These are phyloP conservation scores for Laterallus jamaicensis DNA, from an alignment of 2,113 vertebrate species.

Conservation along the genomic window DNA sequence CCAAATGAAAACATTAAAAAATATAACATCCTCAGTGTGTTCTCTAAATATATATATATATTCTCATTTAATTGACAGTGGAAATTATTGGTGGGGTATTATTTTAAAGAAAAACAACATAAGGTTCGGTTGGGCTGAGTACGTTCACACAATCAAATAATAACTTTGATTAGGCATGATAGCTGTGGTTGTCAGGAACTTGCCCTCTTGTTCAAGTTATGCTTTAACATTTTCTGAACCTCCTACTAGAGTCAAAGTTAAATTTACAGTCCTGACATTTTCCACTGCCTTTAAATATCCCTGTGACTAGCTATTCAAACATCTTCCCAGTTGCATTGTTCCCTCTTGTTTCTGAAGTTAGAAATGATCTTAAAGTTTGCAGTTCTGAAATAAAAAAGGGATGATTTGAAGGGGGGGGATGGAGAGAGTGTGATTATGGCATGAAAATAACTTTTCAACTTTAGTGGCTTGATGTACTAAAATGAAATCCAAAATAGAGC, in stretches of 20 bases:
- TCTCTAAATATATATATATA: neutral
- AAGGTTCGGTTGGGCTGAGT: neutral
- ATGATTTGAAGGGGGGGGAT: neutral
- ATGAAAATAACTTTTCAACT: neutral
- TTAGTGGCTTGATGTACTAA: neutral
- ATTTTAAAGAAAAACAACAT: conserved; percentile 28
- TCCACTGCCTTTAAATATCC: conserved; percentile 53
- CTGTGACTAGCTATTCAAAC: conserved; percentile 44
- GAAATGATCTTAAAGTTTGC: conserved; percentile 40
- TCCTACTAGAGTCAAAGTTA: conserved; percentile 46
- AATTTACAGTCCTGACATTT: conserved; percentile 70
- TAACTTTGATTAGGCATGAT: conserved; percentile 19
- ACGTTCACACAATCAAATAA: neutral
- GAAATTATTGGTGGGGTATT: neutral
- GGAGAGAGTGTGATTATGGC: neutral
- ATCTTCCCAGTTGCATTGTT: conserved; percentile 21
- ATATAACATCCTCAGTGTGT: neutral
- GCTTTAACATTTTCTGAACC: conserved; percentile 35
- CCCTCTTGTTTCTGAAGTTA: conserved; percentile 26
- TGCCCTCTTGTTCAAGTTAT: neutral
- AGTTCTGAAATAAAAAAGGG: conserved; percentile 8
- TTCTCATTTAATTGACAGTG: neutral
- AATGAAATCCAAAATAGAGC: neutral
- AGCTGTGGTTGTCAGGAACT: conserved; percentile 1
- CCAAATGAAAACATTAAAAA: conserved; percentile 14